Evolutionary conservation across 1,140 invertebrate species (phyloP), one percentile per base, ranked within the genome.

Genomic region (Saccostrea glomerata): DNA sequence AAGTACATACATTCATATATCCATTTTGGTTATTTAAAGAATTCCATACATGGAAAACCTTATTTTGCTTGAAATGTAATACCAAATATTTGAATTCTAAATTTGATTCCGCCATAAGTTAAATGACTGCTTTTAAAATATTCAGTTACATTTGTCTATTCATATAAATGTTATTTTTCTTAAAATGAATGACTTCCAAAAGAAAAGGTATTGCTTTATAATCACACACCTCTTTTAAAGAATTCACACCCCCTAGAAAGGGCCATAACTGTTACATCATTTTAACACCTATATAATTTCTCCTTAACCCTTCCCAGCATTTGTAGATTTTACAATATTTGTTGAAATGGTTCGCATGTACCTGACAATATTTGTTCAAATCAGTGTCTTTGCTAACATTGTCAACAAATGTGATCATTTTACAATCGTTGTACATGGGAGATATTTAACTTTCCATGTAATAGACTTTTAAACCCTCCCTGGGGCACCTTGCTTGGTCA

Each of bases 391-490:
- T 36, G 25, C 25, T 13, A 73, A 73, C 23, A 40, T 30, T 73
- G 70, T 30, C 70, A 73, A 73, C 25, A 73, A 73, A 36, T 12
- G 70, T 73, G 25, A 73, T 73, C 25, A 73, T 73, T 73, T 36
- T 25, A 73, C 25, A 73, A 73, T 63, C 5, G 58, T 1, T 20
- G 13, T 63, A 63, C 58, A 63, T 73, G 25, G 25, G 70, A 73
- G 25, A 25, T 36, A 73, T 73, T 30, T 36, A 73, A 30, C 15
- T 30, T 73, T 73, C 25, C 70, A 73, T 73, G 70, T 73, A 73
- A 73, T 73, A 25, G 70, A 73, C 70, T 73, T 73, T 73, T 73
- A 73, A 73, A 73, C 70, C 30, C 25, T 25, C 70, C 58, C 25
- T 25, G 70, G 25, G 70, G 70, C 25, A 13, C 30, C 25, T 30